Evolutionary conservation across 2,888 invertebrate genomes (phyloP), one percentile per base, ranked within the genome.

Genomic region (Phania funesta): DNA sequence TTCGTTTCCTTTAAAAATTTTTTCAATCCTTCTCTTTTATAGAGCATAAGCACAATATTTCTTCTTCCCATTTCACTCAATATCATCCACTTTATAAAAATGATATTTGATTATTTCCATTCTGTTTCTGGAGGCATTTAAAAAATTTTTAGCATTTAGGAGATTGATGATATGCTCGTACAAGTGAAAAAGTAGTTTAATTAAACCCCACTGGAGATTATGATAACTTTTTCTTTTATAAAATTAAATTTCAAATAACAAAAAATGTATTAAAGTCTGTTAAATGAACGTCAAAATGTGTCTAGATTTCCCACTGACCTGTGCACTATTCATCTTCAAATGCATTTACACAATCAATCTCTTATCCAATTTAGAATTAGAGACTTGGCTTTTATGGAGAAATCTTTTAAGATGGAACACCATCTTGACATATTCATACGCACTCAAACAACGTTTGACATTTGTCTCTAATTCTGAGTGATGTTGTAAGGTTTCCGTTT

Each of bases 391-490:
- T 64, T 64, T 56, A 56, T 18, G 20, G 32, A 32, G n/a, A 54
- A 64, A 71, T 71, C 70, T 78, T 71, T 71, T 78, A 70, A 70
- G 76, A 77, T 38, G 68, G 35, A 62, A 70, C 64, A 74, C 54
- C 64, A 65, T 62, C 60, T 62, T 64, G 77, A 70, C 77, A 79
- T 38, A 68, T 32, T 60, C 67, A 67, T 67, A 58, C 41, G 41
- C 52, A 64, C 41, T 35, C 35, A 35, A n/a, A 48, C 26, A 50
- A 13, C 41, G 11, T 52, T 67, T 76, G 67, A 50, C 67, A 58
- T 67, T 38, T 67, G 38, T 75, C 48, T 67, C 8, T 58, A 26
- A 32, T 54, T 22, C 9, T 24, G 35, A 56, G 35, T 38, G 22
- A 5, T 38, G 29, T 48, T 32, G 54, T 50, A 60, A 68, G 32